phyloP scores from a whole-genome alignment of 1,140 invertebrate species.

The Cephus cinctus region DNA sequence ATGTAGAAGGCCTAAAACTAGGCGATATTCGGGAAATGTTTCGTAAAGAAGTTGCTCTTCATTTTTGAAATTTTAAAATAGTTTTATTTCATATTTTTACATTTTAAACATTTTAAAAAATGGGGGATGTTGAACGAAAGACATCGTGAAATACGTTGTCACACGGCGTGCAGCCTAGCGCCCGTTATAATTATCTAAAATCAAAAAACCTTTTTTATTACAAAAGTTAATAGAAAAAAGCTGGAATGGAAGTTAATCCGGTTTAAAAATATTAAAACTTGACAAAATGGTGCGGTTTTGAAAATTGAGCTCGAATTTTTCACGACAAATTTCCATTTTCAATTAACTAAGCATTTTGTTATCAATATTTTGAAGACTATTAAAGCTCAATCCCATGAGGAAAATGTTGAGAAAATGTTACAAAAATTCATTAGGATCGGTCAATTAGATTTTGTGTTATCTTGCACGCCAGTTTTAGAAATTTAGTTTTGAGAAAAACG shows the following conservation, averaged over 20 bases:
- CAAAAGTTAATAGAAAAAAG: conserved; percentile 1
- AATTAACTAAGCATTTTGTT: background rate
- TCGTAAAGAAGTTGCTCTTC: background rate
- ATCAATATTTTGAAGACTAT: background rate
- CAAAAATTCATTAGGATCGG: no score
- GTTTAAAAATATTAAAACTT: background rate
- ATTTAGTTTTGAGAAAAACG: no score
- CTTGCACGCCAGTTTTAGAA: no score
- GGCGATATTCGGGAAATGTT: background rate
- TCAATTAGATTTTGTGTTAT: no score
- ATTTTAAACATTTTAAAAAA: background rate
- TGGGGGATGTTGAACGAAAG: background rate
- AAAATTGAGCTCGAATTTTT: background rate
- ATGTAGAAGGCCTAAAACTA: background rate
- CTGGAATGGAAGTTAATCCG: background rate
- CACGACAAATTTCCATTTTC: background rate
- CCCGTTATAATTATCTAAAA: background rate
- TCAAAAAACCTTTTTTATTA: background rate
- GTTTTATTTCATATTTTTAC: background rate
- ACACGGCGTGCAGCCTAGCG: background rate
- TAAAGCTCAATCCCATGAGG: background rate
- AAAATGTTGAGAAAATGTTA: conserved; percentile 1
- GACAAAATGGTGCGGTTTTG: background rate
- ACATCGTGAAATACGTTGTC: background rate
- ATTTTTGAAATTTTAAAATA: background rate